Evolutionary conservation across 2,888 invertebrate species (phyloP).

Genomic region (Limnephilus rhombicus): DNA sequence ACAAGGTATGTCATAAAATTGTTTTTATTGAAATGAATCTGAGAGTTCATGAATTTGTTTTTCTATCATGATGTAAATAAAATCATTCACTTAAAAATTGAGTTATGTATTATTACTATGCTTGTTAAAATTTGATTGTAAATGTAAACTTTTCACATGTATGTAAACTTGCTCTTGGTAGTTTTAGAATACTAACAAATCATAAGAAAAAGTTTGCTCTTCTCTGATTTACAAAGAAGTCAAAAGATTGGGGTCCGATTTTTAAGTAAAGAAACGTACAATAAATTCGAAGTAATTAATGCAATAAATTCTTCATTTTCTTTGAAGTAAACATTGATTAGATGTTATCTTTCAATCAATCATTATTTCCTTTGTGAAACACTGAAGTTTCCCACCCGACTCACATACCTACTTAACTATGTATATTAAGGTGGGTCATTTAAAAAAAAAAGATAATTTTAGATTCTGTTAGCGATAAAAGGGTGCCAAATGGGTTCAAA

Average conservation of each 20-base stretch:
- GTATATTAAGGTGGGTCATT: too few relatives aligned
- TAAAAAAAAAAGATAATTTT: too few relatives aligned
- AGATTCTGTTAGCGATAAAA: too few relatives aligned
- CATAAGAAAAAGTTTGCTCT: not conserved
- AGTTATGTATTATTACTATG: too few relatives aligned
- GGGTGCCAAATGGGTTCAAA: too few relatives aligned
- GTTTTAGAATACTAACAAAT: not conserved
- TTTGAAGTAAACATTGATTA: not conserved
- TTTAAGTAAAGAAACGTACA: not conserved
- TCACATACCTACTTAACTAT: not conserved
- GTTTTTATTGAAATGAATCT: too few relatives aligned
- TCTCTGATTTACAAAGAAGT: not conserved
- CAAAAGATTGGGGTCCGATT: not conserved
- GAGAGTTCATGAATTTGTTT: too few relatives aligned
- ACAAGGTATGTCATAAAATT: too few relatives aligned
- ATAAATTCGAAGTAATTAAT: not conserved
- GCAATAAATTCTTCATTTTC: not conserved
- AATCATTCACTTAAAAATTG: too few relatives aligned
- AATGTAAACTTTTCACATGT: not conserved
- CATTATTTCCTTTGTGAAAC: not conserved
- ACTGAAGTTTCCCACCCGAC: not conserved
- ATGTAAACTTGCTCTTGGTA: not conserved
- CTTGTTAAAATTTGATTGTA: too few relatives aligned
- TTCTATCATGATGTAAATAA: too few relatives aligned
- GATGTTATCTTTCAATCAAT: not conserved